Base-by-base conservation (phyloP, 2,888 invertebrate genomes). In the Lacanobia wlatinum region DNA sequence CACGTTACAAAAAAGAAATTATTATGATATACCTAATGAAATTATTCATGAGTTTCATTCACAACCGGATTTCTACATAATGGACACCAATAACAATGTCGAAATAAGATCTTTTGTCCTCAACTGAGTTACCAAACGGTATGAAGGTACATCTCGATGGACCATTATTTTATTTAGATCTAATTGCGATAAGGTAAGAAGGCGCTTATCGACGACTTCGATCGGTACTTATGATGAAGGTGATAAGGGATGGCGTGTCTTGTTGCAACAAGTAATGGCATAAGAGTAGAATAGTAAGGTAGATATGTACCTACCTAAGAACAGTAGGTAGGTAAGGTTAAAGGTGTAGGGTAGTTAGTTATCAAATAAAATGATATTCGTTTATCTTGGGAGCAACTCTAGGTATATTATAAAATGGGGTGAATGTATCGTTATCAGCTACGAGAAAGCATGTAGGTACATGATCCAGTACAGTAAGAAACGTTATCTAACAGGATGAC, bases 401-500 rank as follows among this genome's bases (percentile, higher is more conserved):
- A 61, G 23, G 23, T 63, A n/a, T 62, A 28, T 79, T 46, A 64
- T 53, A 23, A 38, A 58, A 52, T 53, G 56, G 65, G 65, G 62
- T 77, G 80, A 80, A 77, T 65, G 65, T 65, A 40, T 34, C 34
- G n/a, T 62, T 80, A 79, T 73, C 65, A 38, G 61, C 62, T 62
- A 61, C n/a, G 50, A 48, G 58, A 34, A 53, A 43, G 58, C 12
- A 59, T 28, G 62, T 53, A 79, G 23, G 16, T n/a, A 43, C 16
- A 28, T 6, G 52, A 52, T 40, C 12, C 46, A 71, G 21, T 34
- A 34, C 40, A 52, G 16, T 6, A 59, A 62, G 50, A 56, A 58
- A 73, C 14, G 12, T n/a, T 50, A 52, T 46, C 10, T n/a, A 18
- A 34, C 34, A 34, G 56, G 46, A 79, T 58, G 56, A 56, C 43